These are phyloP conservation scores for Oreochromis tanganicae DNA, from an alignment of 2,113 vertebrate genomes.

Conservation along the genomic window DNA sequence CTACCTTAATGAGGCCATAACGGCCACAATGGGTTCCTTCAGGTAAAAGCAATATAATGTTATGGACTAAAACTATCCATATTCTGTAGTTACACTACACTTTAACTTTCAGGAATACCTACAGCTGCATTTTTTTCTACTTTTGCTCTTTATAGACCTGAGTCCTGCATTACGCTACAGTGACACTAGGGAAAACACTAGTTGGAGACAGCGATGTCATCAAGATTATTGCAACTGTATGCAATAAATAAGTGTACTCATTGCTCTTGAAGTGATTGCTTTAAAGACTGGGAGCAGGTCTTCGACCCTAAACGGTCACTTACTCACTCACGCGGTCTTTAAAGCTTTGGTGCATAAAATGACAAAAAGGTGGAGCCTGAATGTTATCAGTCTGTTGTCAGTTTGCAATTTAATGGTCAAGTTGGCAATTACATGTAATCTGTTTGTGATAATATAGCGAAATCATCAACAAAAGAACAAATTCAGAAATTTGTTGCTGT, in stretches of 20 bases:
- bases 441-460: background rate
- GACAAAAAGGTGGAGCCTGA: background rate
- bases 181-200: background rate
- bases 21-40: background rate
- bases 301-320: background rate
- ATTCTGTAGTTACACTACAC: background rate
- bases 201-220: accelerated
- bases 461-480: background rate
- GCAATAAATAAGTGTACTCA: background rate
- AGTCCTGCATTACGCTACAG: accelerated
- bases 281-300: background rate
- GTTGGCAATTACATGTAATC: background rate
- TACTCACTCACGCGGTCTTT: accelerated
- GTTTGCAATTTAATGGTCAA: background rate
- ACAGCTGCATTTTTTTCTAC: background rate
- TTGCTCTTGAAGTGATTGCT: background rate
- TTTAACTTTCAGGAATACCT: background rate
- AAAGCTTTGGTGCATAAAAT: background rate
- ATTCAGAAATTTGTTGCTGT: background rate
- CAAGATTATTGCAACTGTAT: background rate
- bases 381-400: background rate
- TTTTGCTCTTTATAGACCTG: background rate
- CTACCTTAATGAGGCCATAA: background rate
- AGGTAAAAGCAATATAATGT: background rate
- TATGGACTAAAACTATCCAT: background rate